phyloP scores from a whole-genome alignment of 30 jellyfish, hydroid and myxozoan species.

The Hydractinia symbiolongicarpus region DNA sequence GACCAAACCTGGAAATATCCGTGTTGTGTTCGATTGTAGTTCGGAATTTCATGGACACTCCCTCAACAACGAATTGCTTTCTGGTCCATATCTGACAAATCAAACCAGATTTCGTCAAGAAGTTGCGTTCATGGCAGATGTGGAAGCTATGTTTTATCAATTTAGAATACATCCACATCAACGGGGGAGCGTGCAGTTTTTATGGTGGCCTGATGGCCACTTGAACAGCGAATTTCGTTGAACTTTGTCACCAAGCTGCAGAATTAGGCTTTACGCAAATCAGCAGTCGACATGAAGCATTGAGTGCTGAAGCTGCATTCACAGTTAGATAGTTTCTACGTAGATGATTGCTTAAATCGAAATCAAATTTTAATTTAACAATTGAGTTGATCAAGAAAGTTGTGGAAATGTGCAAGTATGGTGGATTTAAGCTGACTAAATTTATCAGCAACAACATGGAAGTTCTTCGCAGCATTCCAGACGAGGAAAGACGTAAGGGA shows the following conservation, averaged over 20 bases:
- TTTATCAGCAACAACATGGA: conserved; percentile 24
- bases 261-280: conserved; percentile 2
- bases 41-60: conserved; percentile 32
- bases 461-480: conserved; percentile 27
- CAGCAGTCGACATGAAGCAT: not conserved
- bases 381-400: conserved; percentile 11
- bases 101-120: conserved; percentile 10
- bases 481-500: conserved; percentile 18
- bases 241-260: conserved; percentile 35
- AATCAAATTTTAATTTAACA: conserved; percentile 11
- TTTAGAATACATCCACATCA: conserved; percentile 12
- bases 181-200: conserved; percentile 1
- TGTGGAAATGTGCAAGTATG: conserved; percentile 6
- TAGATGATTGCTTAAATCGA: conserved; percentile 34
- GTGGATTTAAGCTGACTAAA: conserved; percentile 43
- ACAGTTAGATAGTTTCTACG: conserved; percentile 21
- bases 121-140: conserved; percentile 18
- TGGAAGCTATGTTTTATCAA: conserved; percentile 38
- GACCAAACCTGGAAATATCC: conserved; percentile 18
- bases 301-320: too few species aligned
- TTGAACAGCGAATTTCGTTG: conserved; percentile 17
- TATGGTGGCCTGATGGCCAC: conserved; percentile 27
- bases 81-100: conserved; percentile 34
- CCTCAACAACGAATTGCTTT: conserved; percentile 25
- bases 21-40: conserved; percentile 35